Conservation (phyloP, 1,140 invertebrate genomes). For the Pristionchus pacificus region DNA sequence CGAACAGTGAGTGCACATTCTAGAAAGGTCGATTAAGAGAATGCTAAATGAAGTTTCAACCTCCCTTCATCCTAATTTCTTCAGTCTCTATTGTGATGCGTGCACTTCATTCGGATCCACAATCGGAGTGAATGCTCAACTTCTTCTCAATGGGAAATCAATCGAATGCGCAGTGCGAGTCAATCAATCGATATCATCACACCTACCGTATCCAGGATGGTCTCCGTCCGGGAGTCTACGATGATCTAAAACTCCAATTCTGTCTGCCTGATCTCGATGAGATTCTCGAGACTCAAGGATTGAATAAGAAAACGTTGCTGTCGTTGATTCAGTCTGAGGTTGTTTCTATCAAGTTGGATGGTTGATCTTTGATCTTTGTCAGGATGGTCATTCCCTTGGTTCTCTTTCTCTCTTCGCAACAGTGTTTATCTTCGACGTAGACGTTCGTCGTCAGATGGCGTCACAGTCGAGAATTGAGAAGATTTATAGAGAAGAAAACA, state of each 20-base stretch:
- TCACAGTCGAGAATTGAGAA: slow-evolving; percentile 49
- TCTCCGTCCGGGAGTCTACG: slow-evolving; percentile 49
- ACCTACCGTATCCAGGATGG: slow-evolving; percentile 29
- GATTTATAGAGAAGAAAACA: slow-evolving; percentile 47
- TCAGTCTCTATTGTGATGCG: slow-evolving; percentile 54
- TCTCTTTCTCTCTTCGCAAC: slow-evolving; percentile 55
- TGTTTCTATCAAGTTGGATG: slow-evolving; percentile 8
- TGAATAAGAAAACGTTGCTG: slow-evolving; percentile 51
- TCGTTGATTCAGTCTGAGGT: slow-evolving; percentile 52
- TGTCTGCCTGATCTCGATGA: slow-evolving; percentile 55
- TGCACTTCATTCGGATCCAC: slow-evolving; percentile 46
- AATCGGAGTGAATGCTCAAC: slow-evolving; percentile 51
- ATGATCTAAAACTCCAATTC: slow-evolving; percentile 54
- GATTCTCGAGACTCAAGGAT: slow-evolving; percentile 49
- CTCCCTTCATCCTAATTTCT: no score
- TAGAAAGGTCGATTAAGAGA: no score
- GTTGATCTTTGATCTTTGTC: background rate
- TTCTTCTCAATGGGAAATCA: slow-evolving; percentile 51
- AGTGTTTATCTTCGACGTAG: slow-evolving; percentile 54
- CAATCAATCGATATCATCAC: background rate
- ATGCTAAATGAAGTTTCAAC: no score
- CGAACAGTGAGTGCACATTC: no score
- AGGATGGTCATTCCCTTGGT: slow-evolving; percentile 49
- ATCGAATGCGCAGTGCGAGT: slow-evolving; percentile 43
- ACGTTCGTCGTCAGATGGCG: slow-evolving; percentile 52